Conservation (phyloP, 2,797 vertebrate species). For the Muscicapa striata region DNA sequence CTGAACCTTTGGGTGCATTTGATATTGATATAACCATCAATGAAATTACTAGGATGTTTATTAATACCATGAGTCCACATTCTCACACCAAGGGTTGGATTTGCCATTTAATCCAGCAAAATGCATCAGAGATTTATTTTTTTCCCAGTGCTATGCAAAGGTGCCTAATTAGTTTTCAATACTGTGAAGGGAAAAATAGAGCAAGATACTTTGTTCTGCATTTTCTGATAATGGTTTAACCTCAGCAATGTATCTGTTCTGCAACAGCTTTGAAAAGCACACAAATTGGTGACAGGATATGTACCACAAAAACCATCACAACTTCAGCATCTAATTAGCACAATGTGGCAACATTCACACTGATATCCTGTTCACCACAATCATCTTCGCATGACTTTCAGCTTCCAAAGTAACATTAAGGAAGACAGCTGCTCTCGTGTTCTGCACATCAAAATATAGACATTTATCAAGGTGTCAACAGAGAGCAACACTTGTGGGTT, state of each 20-base stretch:
- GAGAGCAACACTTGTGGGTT: background rate
- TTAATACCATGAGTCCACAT: background rate
- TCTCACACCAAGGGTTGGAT: background rate
- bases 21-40: background rate
- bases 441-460: background rate
- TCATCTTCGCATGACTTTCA: background rate
- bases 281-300: background rate
- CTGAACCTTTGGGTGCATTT: background rate
- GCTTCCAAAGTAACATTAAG: background rate
- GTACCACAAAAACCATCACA: background rate
- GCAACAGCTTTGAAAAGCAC: background rate
- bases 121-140: background rate
- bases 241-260: background rate
- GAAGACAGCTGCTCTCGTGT: background rate
- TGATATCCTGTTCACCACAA: background rate
- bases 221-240: background rate
- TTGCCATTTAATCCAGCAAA: background rate
- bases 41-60: background rate
- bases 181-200: background rate
- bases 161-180: background rate
- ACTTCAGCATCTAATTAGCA: constrained; percentile 18
- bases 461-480: constrained; percentile 4
- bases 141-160: background rate
- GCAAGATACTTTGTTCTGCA: background rate
- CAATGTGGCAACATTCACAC: background rate